Evolutionary conservation across 1,140 invertebrate species (phyloP).

Genomic region (Chymomyza costata): DNA sequence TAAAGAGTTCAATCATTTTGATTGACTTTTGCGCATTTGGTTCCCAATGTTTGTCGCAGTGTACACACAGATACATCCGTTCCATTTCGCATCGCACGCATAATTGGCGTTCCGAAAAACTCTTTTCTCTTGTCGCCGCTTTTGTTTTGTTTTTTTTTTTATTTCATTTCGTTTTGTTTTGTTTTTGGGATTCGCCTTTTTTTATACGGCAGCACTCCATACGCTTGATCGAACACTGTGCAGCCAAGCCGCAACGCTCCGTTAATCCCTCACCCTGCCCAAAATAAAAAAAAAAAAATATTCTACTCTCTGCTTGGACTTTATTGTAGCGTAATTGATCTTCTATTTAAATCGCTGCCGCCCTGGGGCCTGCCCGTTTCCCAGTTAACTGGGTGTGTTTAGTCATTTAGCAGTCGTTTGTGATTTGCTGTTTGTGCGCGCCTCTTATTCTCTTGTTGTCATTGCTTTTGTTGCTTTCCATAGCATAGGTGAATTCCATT

Average conservation of each 20-base stretch:
- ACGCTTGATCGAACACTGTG: slow-evolving; percentile 58
- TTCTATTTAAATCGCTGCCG: slow-evolving; percentile 50
- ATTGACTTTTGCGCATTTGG: slow-evolving; percentile 36
- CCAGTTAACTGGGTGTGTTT: slow-evolving; percentile 60
- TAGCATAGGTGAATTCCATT: slow-evolving; percentile 15
- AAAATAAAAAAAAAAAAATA: no score
- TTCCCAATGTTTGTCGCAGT: slow-evolving; percentile 24
- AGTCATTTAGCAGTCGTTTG: slow-evolving; percentile 52
- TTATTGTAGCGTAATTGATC: slow-evolving; percentile 62
- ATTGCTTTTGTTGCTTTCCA: slow-evolving; percentile 43
- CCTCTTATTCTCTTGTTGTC: not conserved
- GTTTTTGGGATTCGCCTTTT: not conserved
- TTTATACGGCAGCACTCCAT: slow-evolving; percentile 21
- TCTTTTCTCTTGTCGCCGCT: slow-evolving; percentile 20
- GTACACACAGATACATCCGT: slow-evolving; percentile 53
- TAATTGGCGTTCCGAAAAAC: slow-evolving; percentile 55
- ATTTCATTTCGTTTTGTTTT: not conserved
- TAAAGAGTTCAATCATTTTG: slow-evolving; percentile 33
- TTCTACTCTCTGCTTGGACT: no score
- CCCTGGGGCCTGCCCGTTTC: not conserved
- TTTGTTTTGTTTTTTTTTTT: slow-evolving; percentile 10
- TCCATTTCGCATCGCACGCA: slow-evolving; percentile 72
- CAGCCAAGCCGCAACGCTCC: slow-evolving; percentile 34
- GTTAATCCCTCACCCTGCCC: slow-evolving; percentile 16
- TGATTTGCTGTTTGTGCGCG: slow-evolving; percentile 25